These are phyloP conservation scores for Cyprinodon tularosa DNA, from an alignment of 2,113 vertebrate genomes.

Conservation along the genomic window DNA sequence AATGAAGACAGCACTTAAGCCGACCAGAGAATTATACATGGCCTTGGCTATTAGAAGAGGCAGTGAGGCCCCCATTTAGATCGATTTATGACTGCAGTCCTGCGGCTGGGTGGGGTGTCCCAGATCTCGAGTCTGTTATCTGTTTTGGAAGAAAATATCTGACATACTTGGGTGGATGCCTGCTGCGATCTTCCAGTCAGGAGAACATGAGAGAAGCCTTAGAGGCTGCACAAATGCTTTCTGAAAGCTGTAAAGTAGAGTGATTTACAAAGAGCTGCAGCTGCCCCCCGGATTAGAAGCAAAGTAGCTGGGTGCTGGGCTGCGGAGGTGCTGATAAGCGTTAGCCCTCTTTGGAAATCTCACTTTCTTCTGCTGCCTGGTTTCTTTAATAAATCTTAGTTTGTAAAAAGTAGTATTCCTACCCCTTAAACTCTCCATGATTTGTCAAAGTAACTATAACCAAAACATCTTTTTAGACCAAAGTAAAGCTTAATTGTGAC, in stretches of 20 bases:
- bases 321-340: conserved; percentile 20
- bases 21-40: conserved; percentile 39
- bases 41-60: conserved; percentile 49
- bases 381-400: neutral
- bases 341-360: neutral
- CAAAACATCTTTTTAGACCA: no score
- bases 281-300: conserved; percentile 45
- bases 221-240: conserved; percentile 60
- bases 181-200: conserved; percentile 49
- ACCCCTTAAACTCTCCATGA: neutral
- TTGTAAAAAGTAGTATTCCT: neutral
- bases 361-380: conserved; percentile 1
- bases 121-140: conserved; percentile 62
- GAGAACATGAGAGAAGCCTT: conserved; percentile 32
- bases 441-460: no score
- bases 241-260: conserved; percentile 50
- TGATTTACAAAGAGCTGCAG: conserved; percentile 62
- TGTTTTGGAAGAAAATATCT: conserved; percentile 64
- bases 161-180: conserved; percentile 66
- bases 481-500: no score
- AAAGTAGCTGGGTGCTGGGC: conserved; percentile 10
- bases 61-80: conserved; percentile 57
- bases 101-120: conserved; percentile 38
- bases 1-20: conserved; percentile 31
- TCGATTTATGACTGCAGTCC: conserved; percentile 61